Base-by-base conservation (phyloP, 2,888 invertebrate species). In the Nomada ferruginata region DNA sequence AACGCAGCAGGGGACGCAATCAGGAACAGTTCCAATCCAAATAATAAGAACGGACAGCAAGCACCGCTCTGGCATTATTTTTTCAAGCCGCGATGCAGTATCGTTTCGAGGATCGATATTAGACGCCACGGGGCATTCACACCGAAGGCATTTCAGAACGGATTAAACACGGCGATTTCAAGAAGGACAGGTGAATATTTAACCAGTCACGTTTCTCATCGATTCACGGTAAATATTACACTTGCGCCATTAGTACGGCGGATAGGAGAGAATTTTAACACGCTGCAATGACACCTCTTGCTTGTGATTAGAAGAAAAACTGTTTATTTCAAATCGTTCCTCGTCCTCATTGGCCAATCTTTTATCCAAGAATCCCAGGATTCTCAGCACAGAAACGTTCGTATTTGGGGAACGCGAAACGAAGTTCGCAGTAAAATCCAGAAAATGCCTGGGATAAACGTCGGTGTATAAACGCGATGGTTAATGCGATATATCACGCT, bases 171-270 rank as follows among this genome's bases (percentile, higher is more conserved):
- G 20, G 71, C 13, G 61, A 76, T 72, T 72, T 72, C 66, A 26
- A 64, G n/a, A 36, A 20, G 53, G n/a, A 10, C 55, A 15, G 29
- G 68, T 79, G 79, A 85, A 85, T 76, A 70, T 83, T 85, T 83
- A 79, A 65, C 71, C 68, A 61, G 73, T 55, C 79, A 53, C 64
- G 74, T 83, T 79, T 64, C 63, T 65, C 42, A 26, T 23, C 52
- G 59, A 47, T 50, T 65, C 82, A 59, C 29, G 42, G 72, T 76
- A 85, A 79, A 85, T 85, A 85, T 73, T 60, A 61, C 59, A 42
- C 53, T 55, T 52, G 55, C 74, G 59, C 71, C 74, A 69, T 60
- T 47, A 55, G 57, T 61, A 52, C 36, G 7, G 13, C 50, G n/a
- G 29, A 59, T 59, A 20, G 44, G 57, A 70, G 79, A 15, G 13